Conservation (phyloP, 2,888 invertebrate species). For the Ptilodon capucinus region DNA sequence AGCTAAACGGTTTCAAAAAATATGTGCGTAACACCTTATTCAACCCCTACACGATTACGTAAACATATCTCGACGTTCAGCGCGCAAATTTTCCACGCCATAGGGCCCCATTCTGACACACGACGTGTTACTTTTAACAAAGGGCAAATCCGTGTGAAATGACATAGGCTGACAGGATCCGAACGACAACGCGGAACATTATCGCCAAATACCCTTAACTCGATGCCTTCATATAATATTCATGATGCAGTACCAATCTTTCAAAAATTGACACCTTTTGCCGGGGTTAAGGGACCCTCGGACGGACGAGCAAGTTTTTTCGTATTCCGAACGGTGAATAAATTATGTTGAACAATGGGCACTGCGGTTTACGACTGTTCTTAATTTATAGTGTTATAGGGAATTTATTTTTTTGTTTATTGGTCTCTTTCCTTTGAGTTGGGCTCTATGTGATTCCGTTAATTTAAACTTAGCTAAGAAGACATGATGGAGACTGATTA, state of each 20-base stretch:
- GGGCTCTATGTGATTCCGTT: no score
- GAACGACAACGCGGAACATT: constrained; percentile 72
- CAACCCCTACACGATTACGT: constrained; percentile 30
- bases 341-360: constrained; percentile 67
- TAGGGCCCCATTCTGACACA: constrained; percentile 59
- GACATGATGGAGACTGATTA: no score
- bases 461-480: no score
- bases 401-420: no score
- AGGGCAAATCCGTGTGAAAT: constrained; percentile 79
- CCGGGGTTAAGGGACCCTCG: constrained; percentile 51
- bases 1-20: neutral
- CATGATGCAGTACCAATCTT: constrained; percentile 80
- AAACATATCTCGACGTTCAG: constrained; percentile 42
- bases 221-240: constrained; percentile 81
- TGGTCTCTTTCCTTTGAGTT: no score
- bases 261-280: constrained; percentile 82
- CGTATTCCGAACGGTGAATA: constrained; percentile 75
- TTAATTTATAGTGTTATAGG: constrained; percentile 53
- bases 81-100: constrained; percentile 62
- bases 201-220: constrained; percentile 81
- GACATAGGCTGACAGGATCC: constrained; percentile 80
- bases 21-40: neutral
- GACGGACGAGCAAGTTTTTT: constrained; percentile 73
- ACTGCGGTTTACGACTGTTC: constrained; percentile 47
- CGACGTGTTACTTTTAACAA: constrained; percentile 80